Base-by-base conservation (phyloP, 2,888 invertebrate species). In the Sminthurinus aureus region DNA sequence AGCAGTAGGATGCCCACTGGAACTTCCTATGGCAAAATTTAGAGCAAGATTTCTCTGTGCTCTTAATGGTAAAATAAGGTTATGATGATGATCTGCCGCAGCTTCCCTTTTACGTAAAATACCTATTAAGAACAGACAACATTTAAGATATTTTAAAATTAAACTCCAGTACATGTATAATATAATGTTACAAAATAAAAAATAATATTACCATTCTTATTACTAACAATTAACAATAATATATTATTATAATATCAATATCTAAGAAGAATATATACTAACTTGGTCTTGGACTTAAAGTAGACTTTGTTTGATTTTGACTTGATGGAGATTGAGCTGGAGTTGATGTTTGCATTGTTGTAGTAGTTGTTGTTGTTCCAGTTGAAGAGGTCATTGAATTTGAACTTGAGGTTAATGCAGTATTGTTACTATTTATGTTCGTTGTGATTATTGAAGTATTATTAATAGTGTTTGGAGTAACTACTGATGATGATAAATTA, bases 91-190 rank as follows among this genome's bases (percentile, higher is more conserved):
- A 86, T 86, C 83, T 76, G 86, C 86, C 58, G 84, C 86, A 74
- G 84, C 76, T 81, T 97, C 97, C 67, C 97, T 92, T 91, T 98
- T 98, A 84, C 97, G 92, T 84, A 98, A 91, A 91, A 98, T 95
- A 38, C 38, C 38, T 38, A 6, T 38, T 38, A 6, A 38, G 38
- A 38, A 38, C 6, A 38, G 38, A 38, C 1, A 38, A 38, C 6
- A 6, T 38, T 38, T 38, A 38, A n/a, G n/a, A n/a, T n/a, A n/a
- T n/a, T n/a, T n/a, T n/a, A n/a, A n/a, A n/a, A n/a, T n/a, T n/a
- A n/a, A n/a, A n/a, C n/a, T n/a, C n/a, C n/a, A n/a, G n/a, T n/a
- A n/a, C n/a, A n/a, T n/a, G n/a, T n/a, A n/a, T n/a, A n/a, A n/a
- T n/a, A n/a, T n/a, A n/a, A n/a, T n/a, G n/a, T n/a, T n/a, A n/a